Conservation (phyloP, 2,113 vertebrate species). For the Sardina pilchardus region DNA sequence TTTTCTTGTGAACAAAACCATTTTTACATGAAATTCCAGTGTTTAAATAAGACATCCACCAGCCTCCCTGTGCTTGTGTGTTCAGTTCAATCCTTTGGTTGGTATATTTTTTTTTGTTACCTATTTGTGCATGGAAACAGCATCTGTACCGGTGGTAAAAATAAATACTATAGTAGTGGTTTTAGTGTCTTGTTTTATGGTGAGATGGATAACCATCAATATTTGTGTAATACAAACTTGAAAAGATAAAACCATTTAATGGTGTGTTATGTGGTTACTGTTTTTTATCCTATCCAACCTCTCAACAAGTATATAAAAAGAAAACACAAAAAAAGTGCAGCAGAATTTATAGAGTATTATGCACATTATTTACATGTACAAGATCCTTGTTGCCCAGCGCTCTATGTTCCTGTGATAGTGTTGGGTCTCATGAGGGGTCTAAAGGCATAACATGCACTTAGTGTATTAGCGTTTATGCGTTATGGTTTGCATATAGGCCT, state of each 20-base stretch:
- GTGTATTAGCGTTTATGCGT: no score
- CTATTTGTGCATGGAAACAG: slow-evolving; percentile 39
- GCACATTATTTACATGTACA: no score
- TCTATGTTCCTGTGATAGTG: no score
- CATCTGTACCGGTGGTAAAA: slow-evolving; percentile 38
- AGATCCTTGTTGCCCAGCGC: no score
- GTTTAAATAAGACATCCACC: not conserved
- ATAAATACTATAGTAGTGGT: slow-evolving; percentile 18
- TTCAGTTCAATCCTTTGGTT: not conserved
- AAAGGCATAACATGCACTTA: no score
- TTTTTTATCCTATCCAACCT: not conserved
- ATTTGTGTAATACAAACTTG: not conserved
- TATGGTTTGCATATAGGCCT: no score
- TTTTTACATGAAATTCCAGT: not conserved
- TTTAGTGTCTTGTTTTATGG: not conserved
- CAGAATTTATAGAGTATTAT: no score
- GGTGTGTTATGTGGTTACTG: not conserved
- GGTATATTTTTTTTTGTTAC: not conserved
- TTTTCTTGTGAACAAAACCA: not conserved
- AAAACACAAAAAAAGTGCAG: no score
- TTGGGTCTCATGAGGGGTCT: no score
- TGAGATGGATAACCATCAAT: not conserved
- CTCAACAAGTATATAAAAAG: no score
- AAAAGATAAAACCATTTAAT: not conserved
- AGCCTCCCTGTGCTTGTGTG: slow-evolving; percentile 1